A percentile compares a stretch with the other conserved stretches of the same genome.
These are phyloP conservation scores for Danio kyathit DNA, from an alignment of 2,797 vertebrate genomes.

Conservation along the genomic window DNA sequence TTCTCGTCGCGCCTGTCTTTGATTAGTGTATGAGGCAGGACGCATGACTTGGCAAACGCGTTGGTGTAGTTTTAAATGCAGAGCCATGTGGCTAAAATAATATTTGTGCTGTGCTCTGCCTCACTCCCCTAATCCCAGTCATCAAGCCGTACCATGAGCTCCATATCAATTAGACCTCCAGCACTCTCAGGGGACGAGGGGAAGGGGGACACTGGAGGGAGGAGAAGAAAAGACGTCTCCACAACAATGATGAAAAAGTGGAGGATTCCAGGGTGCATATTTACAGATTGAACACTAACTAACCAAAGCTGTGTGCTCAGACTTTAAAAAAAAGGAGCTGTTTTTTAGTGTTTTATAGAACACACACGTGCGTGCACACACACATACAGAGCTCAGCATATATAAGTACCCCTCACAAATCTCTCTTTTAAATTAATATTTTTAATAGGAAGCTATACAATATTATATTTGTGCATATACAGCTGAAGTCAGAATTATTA, in stretches of 20 bases:
- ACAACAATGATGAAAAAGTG: slow-evolving; percentile 48
- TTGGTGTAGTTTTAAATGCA: slow-evolving; percentile 56
- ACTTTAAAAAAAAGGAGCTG: background rate
- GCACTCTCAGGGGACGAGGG: slow-evolving; percentile 43
- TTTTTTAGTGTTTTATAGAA: background rate
- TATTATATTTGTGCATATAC: no score
- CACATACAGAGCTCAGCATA: background rate
- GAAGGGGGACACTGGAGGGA: slow-evolving; percentile 30
- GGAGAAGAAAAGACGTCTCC: slow-evolving; percentile 58
- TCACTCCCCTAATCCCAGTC: slow-evolving; percentile 60
- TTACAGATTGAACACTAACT: slow-evolving; percentile 40
- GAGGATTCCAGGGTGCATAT: slow-evolving; percentile 37
- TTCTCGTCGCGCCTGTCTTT: slow-evolving; percentile 47
- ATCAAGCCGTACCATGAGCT: slow-evolving; percentile 44
- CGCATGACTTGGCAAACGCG: slow-evolving; percentile 42
- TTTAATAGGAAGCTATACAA: no score
- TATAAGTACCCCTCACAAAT: no score
- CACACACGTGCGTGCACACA: background rate
- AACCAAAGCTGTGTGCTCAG: slow-evolving; percentile 12
- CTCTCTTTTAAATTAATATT: no score
- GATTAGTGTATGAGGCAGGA: slow-evolving; percentile 55
- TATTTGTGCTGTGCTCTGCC: slow-evolving; percentile 58
- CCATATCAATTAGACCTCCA: slow-evolving; percentile 57
- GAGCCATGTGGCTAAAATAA: slow-evolving; percentile 64
- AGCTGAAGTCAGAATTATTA: no score